Base-by-base conservation (phyloP, 2,797 vertebrate species). In the Danio kyathit region DNA sequence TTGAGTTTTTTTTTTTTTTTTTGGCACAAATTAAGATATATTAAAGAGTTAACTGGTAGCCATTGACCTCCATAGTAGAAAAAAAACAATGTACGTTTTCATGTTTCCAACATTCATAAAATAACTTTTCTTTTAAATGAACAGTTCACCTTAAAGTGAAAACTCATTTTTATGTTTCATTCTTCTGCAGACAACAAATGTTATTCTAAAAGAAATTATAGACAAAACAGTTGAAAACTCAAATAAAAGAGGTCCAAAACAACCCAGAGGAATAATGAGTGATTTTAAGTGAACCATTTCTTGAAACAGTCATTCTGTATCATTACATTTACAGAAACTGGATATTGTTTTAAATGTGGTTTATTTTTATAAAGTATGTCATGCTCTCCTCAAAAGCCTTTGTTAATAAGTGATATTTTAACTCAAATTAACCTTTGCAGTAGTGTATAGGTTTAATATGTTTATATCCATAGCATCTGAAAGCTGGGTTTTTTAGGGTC, bases 371-470 rank as follows among this genome's bases (percentile, higher is more conserved):
- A 14, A 29, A 12, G 59, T 40, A 38, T 3, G 64, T 52, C 16
- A 48, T 19, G 43, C 2, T 2, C 8, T 65, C 14, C 38, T 13
- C n/a, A 49, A 40, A 16, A 38, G 44, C 14, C 6, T 2, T 61
- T 41, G 60, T 48, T 38, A 38, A 49, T 52, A 71, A 54, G 49
- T 71, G 49, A 41, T 41, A 54, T 54, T 41, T 19, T 4, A 56
- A 43, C n/a, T 7, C 12, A 52, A 56, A 71, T 52, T 13, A 52
- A 71, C 7, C 38, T 70, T 71, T 41, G 44, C 14, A 21, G 16
- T 29, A 7, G 76, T 43, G 76, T 29, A 11, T 19, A 43, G n/a
- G 21, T 70, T 79, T 71, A 48, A 41, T 29, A 40, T 40, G 69
- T 49, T 71, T 71, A 63, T 52, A 63, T 51, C 56, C 13, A n/a